Evolutionary conservation across 2,113 vertebrate genomes (phyloP).

Genomic region (Copsychus sechellarum): DNA sequence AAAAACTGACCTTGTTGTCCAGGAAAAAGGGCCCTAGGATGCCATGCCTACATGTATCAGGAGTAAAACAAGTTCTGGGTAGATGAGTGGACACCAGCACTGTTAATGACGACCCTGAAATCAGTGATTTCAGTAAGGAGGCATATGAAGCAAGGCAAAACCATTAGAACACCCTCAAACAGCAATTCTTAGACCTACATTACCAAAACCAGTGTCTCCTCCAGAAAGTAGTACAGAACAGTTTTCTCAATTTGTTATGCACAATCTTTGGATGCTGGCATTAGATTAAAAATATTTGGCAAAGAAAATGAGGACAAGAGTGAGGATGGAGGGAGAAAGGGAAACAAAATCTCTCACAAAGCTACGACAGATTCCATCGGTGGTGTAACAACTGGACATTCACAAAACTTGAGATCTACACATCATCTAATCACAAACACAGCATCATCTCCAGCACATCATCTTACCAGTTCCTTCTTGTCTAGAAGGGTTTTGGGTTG

Average conservation of each 20-base stretch:
- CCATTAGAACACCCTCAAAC: not conserved
- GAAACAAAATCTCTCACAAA: not conserved
- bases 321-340: not conserved
- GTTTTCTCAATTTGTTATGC: not conserved
- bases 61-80: not conserved
- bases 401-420: not conserved
- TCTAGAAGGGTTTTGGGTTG: constrained; percentile 86
- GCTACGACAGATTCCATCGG: not conserved
- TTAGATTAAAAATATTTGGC: not conserved
- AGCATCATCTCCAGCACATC: not conserved
- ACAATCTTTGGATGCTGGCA: accelerated
- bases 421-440: constrained; percentile 45
- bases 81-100: not conserved
- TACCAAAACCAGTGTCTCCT: not conserved
- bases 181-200: not conserved
- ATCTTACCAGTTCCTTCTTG: constrained; percentile 95
- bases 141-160: not conserved
- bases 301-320: not conserved
- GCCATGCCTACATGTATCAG: not conserved
- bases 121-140: not conserved
- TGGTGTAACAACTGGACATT: not conserved
- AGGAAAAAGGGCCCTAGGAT: not conserved
- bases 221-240: not conserved
- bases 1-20: not conserved
- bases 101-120: not conserved